Conservation (phyloP, 2,888 invertebrate genomes). For the Thecophora atra region DNA sequence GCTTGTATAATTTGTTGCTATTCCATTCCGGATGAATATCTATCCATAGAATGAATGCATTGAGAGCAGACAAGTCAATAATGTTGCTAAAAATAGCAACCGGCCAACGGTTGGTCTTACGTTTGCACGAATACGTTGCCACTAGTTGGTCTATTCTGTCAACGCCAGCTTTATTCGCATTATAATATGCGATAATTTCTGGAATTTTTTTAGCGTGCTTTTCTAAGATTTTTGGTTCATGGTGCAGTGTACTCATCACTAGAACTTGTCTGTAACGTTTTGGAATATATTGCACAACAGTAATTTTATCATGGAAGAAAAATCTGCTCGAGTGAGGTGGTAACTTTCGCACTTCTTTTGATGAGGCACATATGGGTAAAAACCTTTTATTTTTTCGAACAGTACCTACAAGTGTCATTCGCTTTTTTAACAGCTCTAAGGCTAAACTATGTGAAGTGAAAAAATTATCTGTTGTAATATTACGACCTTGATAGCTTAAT, state of each 20-base stretch:
- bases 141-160: slow-evolving; percentile 14
- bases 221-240: neutral
- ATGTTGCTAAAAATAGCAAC: slow-evolving; percentile 9
- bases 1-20: neutral
- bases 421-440: neutral
- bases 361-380: slow-evolving; percentile 4
- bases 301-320: slow-evolving; percentile 9
- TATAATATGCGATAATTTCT: neutral
- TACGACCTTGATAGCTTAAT: neutral
- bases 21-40: neutral
- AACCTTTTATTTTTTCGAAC: neutral
- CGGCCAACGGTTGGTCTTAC: neutral
- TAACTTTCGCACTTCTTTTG: slow-evolving; percentile 13
- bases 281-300: neutral
- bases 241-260: slow-evolving; percentile 4
- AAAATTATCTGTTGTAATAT: neutral
- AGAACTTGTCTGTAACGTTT: slow-evolving; percentile 4
- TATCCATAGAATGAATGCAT: neutral
- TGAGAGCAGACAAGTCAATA: slow-evolving; percentile 4
- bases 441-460: neutral
- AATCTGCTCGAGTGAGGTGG: slow-evolving; percentile 4
- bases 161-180: slow-evolving; percentile 5
- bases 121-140: slow-evolving; percentile 9
- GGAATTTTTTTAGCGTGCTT: slow-evolving; percentile 1
- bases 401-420: neutral